A percentile compares a stretch with the other conserved stretches of the same genome.
Evolutionary conservation across 92 coral and sea anemone species (phyloP).

Genomic region (Zoanthus sansibaricus): DNA sequence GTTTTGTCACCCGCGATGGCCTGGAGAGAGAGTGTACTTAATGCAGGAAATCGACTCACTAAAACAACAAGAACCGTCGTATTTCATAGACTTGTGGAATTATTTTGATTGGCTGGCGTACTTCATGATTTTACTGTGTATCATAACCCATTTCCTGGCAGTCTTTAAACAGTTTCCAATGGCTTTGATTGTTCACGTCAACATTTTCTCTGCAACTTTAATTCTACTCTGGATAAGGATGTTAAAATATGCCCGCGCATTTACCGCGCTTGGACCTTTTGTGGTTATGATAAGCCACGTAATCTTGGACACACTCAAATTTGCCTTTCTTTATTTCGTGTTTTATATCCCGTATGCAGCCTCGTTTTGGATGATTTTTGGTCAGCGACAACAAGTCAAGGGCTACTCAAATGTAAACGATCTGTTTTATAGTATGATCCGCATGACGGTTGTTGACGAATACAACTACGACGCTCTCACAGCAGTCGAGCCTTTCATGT

Average conservation of each 20-base stretch:
- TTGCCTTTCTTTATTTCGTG: conserved; percentile 82
- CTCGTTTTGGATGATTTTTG: conserved; percentile 97
- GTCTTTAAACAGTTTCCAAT: conserved; percentile 49
- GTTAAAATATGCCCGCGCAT: conserved; percentile 92
- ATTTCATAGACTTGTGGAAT: conserved; percentile 93
- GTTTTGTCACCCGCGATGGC: conserved; percentile 98
- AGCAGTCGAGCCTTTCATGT: conserved; percentile 86
- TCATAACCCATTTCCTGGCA: conserved; percentile 76
- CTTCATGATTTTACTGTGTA: conserved; percentile 69
- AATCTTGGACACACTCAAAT: conserved; percentile 83
- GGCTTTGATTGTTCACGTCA: conserved; percentile 66
- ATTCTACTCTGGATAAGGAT: conserved; percentile 88
- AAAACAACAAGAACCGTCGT: conserved; percentile 77
- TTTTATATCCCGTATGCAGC: conserved; percentile 97
- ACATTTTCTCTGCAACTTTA: conserved; percentile 80
- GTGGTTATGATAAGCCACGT: conserved; percentile 95
- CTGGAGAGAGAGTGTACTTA: conserved; percentile 92
- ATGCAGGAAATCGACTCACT: conserved; percentile 89
- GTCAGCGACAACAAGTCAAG: conserved; percentile 64
- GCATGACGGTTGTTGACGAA: conserved; percentile 97
- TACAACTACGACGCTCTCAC: conserved; percentile 84
- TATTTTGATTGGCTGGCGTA: conserved; percentile 91
- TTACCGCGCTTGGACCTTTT: conserved; percentile 91
- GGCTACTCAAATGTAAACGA: conserved; percentile 85
- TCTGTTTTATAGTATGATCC: conserved; percentile 86